Conservation (phyloP, 2,888 invertebrate genomes). For the Drosophila rellima region DNA sequence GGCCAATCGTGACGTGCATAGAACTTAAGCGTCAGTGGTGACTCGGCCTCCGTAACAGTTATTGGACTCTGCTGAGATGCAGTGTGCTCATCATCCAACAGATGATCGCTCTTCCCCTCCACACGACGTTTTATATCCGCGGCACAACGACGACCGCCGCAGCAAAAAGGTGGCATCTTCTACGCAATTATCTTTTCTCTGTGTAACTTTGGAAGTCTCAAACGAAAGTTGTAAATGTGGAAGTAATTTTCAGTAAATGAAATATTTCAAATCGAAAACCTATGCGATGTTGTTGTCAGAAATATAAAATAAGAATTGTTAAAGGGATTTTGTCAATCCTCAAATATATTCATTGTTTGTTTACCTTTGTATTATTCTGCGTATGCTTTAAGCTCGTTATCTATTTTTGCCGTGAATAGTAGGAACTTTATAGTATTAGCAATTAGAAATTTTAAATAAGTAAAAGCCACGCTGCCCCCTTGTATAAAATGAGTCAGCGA, state of each 20-base stretch:
- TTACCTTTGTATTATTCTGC: constrained; percentile 1
- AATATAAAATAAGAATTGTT: background rate
- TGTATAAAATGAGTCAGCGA: constrained; percentile 31
- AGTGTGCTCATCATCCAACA: background rate
- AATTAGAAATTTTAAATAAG: constrained; percentile 4
- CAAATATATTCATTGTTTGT: background rate
- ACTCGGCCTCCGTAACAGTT: constrained; percentile 46
- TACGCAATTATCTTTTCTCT: background rate
- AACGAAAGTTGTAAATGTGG: background rate
- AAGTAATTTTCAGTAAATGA: background rate
- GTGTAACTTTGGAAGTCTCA: constrained; percentile 2
- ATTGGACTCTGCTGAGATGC: constrained; percentile 8
- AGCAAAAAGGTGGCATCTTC: constrained; percentile 69
- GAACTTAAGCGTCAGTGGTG: constrained; percentile 66
- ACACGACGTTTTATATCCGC: constrained; percentile 41
- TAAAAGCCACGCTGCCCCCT: constrained; percentile 8
- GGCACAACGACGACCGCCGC: constrained; percentile 65
- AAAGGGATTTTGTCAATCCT: too few relatives aligned
- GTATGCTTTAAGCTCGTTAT: background rate
- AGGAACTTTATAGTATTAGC: constrained; percentile 3
- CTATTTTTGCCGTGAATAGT: background rate
- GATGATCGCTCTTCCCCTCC: constrained; percentile 1
- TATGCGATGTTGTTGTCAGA: background rate
- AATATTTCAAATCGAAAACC: background rate
- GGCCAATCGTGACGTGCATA: constrained; percentile 74